A percentile compares a stretch with the other conserved stretches of the same genome.
Evolutionary conservation across 2,888 invertebrate species (phyloP).

Genomic region (Seira musarum): DNA sequence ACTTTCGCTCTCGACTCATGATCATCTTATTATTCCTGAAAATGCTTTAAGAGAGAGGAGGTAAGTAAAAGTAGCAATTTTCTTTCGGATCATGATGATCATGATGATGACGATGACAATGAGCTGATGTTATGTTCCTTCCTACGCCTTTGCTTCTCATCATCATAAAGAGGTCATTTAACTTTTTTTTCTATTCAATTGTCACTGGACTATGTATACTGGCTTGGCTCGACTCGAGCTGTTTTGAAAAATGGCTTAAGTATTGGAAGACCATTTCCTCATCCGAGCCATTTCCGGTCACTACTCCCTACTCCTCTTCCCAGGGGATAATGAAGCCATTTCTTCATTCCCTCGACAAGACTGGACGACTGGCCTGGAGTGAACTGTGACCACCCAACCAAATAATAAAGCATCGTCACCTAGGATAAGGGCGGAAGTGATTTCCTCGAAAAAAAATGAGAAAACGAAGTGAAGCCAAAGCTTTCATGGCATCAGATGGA

Average conservation of each 20-base stretch:
- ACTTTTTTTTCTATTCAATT: not conserved
- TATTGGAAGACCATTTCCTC: not conserved
- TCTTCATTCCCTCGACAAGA: not conserved
- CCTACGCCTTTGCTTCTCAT: constrained; percentile 12
- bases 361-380: not conserved
- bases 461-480: not conserved
- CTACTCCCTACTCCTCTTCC: not conserved
- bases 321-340: constrained; percentile 40
- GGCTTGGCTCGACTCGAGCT: not conserved
- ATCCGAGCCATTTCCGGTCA: not conserved
- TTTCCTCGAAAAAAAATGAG: not conserved
- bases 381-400: no score
- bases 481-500: not conserved
- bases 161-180: constrained; percentile 42
- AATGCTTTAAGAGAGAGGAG: no score
- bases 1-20: no score
- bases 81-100: not conserved
- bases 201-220: not conserved
- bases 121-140: not conserved
- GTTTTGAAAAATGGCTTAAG: not conserved
- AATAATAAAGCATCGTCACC: no score
- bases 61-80: not conserved
- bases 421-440: not conserved
- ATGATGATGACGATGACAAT: not conserved
- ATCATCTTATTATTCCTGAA: not conserved